phyloP scores from a whole-genome alignment of 1,140 invertebrate genomes.

The Cyphomyrmex costatus region DNA sequence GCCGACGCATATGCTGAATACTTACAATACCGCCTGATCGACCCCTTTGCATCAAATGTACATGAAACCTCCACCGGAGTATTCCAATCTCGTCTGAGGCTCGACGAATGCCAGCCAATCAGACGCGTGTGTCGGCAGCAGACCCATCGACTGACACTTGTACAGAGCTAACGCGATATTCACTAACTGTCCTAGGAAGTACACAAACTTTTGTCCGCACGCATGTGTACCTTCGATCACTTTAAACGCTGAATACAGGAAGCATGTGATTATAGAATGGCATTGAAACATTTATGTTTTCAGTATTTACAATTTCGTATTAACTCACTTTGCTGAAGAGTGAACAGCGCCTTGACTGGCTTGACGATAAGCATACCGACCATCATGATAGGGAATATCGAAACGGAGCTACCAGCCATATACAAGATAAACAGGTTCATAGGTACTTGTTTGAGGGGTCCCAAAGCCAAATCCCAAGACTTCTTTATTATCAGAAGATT shows the following conservation, averaged over 20 bases:
- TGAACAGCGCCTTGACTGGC: slow-evolving; percentile 97
- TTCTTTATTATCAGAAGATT: slow-evolving; percentile 96
- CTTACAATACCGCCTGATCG: slow-evolving; percentile 58
- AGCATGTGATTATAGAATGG: neutral
- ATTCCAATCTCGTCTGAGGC: slow-evolving; percentile 95
- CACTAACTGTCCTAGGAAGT: slow-evolving; percentile 97
- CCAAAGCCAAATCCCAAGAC: slow-evolving; percentile 98
- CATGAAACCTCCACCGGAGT: slow-evolving; percentile 94
- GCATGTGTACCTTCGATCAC: slow-evolving; percentile 98
- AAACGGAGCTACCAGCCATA: slow-evolving; percentile 99
- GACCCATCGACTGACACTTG: slow-evolving; percentile 99
- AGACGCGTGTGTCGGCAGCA: slow-evolving; percentile 98
- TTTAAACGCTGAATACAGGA: slow-evolving; percentile 92
- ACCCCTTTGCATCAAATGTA: slow-evolving; percentile 87
- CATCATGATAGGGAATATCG: slow-evolving; percentile 99
- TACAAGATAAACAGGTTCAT: slow-evolving; percentile 99
- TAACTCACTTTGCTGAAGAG: slow-evolving; percentile 92
- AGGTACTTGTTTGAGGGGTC: slow-evolving; percentile 97
- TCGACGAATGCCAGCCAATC: slow-evolving; percentile 99
- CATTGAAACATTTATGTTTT: neutral
- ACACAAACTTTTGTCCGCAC: slow-evolving; percentile 96
- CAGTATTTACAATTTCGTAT: neutral
- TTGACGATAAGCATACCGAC: slow-evolving; percentile 99
- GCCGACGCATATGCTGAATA: slow-evolving; percentile 39
- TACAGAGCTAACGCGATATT: slow-evolving; percentile 97